Percentiles rank a stretch among this genome's conserved stretches.
Evolutionary conservation across 2,888 invertebrate species (phyloP).

Genomic region (Phymatocera aterrima): DNA sequence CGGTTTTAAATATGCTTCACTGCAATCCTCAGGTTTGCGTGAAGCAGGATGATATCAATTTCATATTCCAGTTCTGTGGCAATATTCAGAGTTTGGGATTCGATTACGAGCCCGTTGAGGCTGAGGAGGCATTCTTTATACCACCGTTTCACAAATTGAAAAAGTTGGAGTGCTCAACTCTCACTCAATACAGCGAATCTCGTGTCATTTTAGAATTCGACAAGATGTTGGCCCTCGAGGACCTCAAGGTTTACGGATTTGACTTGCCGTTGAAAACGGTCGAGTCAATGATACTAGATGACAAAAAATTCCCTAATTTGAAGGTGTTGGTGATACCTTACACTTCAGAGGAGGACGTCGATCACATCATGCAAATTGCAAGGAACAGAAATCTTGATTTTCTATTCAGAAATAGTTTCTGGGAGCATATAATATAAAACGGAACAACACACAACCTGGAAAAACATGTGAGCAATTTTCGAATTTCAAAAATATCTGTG

Average conservation of each 20-base stretch:
- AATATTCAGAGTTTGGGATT: conserved; percentile 6
- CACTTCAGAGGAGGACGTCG: conserved; percentile 12
- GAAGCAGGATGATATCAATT: conserved; percentile 10
- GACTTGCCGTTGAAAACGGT: background rate
- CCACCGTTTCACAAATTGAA: conserved; percentile 12
- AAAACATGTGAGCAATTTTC: background rate
- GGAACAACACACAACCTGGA: background rate
- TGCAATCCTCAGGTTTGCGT: conserved; percentile 11
- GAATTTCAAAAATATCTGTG: background rate
- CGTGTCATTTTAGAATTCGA: conserved; percentile 1
- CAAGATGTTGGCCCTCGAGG: conserved; percentile 2
- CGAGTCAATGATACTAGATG: conserved; percentile 1
- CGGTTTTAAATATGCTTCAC: background rate
- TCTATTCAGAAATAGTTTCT: background rate
- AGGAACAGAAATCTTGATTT: conserved; percentile 15
- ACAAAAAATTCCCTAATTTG: background rate
- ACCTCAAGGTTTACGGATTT: conserved; percentile 10
- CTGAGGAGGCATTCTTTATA: background rate
- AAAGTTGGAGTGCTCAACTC: conserved; percentile 8
- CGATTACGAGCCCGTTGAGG: conserved; percentile 6
- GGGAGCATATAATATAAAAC: background rate
- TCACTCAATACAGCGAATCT: conserved; percentile 8
- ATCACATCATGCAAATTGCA: conserved; percentile 14
- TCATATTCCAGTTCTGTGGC: conserved; percentile 3
- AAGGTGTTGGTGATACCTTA: conserved; percentile 13